A percentile compares a stretch with the other conserved stretches of the same genome.
phyloP scores from a whole-genome alignment of 1,140 invertebrate genomes.

The Anoplophora glabripennis region DNA sequence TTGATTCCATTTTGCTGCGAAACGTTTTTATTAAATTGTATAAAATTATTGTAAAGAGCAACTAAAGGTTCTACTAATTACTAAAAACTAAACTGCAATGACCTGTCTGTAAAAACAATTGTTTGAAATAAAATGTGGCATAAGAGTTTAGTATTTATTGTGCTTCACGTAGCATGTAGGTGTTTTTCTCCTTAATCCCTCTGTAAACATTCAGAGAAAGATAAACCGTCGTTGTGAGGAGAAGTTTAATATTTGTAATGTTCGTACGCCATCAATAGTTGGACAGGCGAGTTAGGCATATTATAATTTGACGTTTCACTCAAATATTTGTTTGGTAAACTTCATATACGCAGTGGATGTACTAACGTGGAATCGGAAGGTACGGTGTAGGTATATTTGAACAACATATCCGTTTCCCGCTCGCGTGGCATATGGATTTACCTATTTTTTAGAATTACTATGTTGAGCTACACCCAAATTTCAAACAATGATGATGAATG shows the following conservation, averaged over 20 bases:
- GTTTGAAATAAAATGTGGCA: neutral
- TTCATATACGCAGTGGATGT: no score
- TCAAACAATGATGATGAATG: neutral
- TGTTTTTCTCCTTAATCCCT: neutral
- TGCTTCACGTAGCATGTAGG: neutral
- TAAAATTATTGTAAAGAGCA: neutral
- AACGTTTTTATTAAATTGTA: neutral
- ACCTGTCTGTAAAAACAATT: neutral
- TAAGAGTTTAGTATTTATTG: conserved; percentile 6
- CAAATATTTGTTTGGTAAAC: neutral
- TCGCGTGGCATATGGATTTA: conserved; percentile 26
- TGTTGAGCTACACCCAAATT: conserved; percentile 20
- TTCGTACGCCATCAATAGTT: conserved; percentile 2
- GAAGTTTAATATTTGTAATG: conserved; percentile 20
- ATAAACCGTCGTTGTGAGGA: conserved; percentile 13
- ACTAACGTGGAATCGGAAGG: conserved; percentile 31
- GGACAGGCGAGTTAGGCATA: no score
- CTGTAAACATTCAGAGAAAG: conserved; percentile 10
- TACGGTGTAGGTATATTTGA: conserved; percentile 35
- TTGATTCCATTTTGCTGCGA: conserved; percentile 26
- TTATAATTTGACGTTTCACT: neutral
- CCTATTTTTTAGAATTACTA: conserved; percentile 16
- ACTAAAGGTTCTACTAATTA: neutral
- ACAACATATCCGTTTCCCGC: conserved; percentile 39
- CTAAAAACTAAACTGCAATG: conserved; percentile 1